Conservation (phyloP, 2,797 vertebrate species). For the Enteromius radiatus region DNA sequence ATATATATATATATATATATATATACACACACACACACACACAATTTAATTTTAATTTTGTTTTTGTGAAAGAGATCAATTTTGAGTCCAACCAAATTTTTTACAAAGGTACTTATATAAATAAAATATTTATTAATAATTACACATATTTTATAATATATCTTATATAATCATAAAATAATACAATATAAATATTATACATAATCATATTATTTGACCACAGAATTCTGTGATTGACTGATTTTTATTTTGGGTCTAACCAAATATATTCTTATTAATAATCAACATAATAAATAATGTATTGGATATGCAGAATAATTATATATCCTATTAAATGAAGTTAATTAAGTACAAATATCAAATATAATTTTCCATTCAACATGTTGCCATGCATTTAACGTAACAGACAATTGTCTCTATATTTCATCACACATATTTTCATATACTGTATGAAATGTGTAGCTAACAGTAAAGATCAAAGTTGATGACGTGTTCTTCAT, state of each 20-base stretch:
- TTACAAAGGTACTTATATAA: neutral
- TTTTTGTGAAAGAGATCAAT: neutral
- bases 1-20: too few relatives aligned
- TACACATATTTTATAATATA: neutral
- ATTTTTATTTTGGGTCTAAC: neutral
- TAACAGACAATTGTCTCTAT: neutral
- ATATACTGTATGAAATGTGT: neutral
- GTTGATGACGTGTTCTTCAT: neutral
- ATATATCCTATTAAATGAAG: too few relatives aligned
- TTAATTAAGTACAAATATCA: too few relatives aligned
- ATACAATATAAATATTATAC: too few relatives aligned
- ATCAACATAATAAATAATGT: neutral
- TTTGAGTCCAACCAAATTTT: neutral
- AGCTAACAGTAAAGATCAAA: neutral
- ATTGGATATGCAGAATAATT: neutral
- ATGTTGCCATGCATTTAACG: neutral
- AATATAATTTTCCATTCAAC: neutral
- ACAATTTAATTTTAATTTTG: neutral
- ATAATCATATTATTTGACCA: neutral
- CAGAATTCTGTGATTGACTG: neutral
- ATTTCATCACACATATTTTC: neutral
- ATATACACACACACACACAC: too few relatives aligned
- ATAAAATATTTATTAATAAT: neutral
- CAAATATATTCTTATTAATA: neutral
- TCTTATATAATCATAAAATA: neutral